Evolutionary conservation across 2,113 vertebrate species (phyloP).

Genomic region (Zootoca vivipara): DNA sequence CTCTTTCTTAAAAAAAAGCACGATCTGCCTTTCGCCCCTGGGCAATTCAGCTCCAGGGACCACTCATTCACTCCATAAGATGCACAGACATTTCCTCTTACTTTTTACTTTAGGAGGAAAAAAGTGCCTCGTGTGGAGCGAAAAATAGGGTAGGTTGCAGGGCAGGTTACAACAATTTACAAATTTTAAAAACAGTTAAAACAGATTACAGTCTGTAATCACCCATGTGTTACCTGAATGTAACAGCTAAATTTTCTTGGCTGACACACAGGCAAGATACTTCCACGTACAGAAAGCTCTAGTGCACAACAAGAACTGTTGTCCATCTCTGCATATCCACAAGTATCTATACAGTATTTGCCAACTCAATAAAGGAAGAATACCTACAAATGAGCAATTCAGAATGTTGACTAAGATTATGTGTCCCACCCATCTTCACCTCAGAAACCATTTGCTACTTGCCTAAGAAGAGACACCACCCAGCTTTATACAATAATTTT

Average conservation of each 20-base stretch:
- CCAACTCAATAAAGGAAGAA: not conserved
- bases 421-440: not conserved
- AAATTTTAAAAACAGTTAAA: no score
- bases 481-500: not conserved
- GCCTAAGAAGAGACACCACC: not conserved
- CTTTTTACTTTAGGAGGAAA: no score
- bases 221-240: no score
- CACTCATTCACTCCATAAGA: no score
- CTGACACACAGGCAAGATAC: not conserved
- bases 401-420: constrained; percentile 6
- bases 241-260: not conserved
- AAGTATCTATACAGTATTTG: not conserved
- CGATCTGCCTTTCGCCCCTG: no score
- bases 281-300: not conserved
- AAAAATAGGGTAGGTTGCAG: no score
- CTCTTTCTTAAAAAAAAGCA: no score
- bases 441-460: not conserved
- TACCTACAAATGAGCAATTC: constrained; percentile 11
- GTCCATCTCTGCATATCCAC: not conserved
- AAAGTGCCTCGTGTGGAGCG: no score
- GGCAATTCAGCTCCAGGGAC: no score
- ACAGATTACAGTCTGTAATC: no score
- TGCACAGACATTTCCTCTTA: no score
- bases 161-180: no score
- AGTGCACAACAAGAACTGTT: not conserved